Conservation (phyloP, 2,797 vertebrate genomes). For the Agapornis canus region DNA sequence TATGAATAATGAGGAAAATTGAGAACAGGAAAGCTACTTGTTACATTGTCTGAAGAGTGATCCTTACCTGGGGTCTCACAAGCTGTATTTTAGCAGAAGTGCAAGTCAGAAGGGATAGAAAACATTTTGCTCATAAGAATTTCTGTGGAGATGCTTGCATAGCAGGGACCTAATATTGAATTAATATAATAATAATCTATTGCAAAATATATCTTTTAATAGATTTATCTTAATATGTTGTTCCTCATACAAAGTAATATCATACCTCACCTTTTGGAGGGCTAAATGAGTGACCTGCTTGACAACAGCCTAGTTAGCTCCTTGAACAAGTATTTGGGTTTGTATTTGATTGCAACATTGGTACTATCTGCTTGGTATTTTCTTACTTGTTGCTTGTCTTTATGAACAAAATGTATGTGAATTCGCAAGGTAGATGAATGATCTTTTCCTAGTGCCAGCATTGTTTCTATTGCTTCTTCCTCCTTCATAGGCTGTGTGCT, state of each 20-base stretch:
- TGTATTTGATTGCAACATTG: background rate
- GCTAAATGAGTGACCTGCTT: background rate
- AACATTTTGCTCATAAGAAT: background rate
- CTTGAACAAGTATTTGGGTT: background rate
- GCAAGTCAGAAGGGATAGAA: background rate
- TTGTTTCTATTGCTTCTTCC: background rate
- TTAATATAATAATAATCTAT: background rate
- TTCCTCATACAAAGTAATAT: background rate
- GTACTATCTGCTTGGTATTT: background rate
- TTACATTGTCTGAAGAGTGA: background rate
- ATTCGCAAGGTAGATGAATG: background rate
- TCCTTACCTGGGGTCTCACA: background rate
- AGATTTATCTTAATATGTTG: background rate
- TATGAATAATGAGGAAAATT: background rate
- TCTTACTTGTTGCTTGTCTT: background rate
- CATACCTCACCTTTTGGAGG: background rate
- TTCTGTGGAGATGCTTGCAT: background rate
- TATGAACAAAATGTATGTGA: fast-evolving
- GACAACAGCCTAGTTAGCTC: background rate
- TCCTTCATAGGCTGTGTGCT: background rate
- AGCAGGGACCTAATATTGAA: background rate
- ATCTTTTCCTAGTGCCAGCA: background rate
- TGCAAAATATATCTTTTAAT: background rate
- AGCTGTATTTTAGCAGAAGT: background rate
- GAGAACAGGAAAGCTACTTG: background rate